Evolutionary conservation across 1,140 invertebrate genomes (phyloP), one percentile per base, ranked within the genome.

Genomic region (Hylyphantes graminicola): DNA sequence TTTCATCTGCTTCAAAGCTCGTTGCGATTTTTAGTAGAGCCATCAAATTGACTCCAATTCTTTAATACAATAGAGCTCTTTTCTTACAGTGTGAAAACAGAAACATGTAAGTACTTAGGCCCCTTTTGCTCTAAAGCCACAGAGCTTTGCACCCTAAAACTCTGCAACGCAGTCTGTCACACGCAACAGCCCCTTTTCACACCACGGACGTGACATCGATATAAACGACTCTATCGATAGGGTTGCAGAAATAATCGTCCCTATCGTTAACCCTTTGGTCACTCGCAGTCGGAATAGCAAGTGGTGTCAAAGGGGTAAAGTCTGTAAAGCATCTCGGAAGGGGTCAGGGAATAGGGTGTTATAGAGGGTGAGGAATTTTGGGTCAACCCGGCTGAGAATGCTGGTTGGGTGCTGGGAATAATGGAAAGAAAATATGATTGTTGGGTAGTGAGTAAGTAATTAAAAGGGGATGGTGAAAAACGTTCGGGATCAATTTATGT

Each of bases 171-270:
- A 74, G 55, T 76, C 74, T 61, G 74, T 51, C 74, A 64, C 74
- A 61, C 74, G 51, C 19, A 53, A 54, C 61, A 19, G n/a, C 50
- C 63, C 19, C 13, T 10, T 64, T 53, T 65, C 50, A 78, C 61
- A 54, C 63, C 50, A 35, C 13, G 21, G 17, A 78, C 75, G 75
- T 78, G 75, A 78, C 51, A 65, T 53, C 35, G 57, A 63, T 76
- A 51, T 57, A 76, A 76, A 76, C 73, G 73, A 76, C 73, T 76
- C 15, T 50, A 76, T 76, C 55, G 73, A 76, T 76, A 50, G 73
- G 59, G 73, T 59, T 12, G 72, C 15, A 76, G 50, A 61, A 76
- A 63, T 74, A 74, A 76, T 57, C 73, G 73, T 76, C 48, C 9
- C 21, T 61, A 74, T 74, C 72, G 72, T 74, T 74, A 74, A 74